Percentiles rank a stretch among this genome's conserved stretches.
Evolutionary conservation across 92 coral and sea anemone genomes (phyloP).

Genomic region (Pocillopora grandis): DNA sequence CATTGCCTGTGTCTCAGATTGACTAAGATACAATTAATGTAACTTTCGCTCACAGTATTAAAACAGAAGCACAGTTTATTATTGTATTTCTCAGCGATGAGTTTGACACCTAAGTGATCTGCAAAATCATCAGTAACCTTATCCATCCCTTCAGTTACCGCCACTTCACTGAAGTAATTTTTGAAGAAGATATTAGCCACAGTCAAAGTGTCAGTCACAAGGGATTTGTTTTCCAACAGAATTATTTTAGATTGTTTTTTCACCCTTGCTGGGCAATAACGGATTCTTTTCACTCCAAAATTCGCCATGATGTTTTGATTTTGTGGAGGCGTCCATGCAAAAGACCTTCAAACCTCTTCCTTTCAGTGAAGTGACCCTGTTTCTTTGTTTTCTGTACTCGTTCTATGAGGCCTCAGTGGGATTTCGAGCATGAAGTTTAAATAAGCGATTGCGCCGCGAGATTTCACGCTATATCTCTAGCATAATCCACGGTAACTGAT

Average conservation of each 20-base stretch:
- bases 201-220: constrained; percentile 45
- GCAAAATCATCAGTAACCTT: no score
- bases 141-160: neutral
- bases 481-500: constrained; percentile 75
- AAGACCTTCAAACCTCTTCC: constrained; percentile 42
- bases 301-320: constrained; percentile 43
- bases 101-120: no score
- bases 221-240: no score
- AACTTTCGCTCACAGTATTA: no score
- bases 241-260: no score
- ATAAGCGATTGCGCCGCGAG: constrained; percentile 41
- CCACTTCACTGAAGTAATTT: constrained; percentile 46
- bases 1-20: no score
- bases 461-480: constrained; percentile 49
- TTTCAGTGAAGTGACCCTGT: constrained; percentile 51
- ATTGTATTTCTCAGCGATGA: no score
- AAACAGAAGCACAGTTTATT: no score
- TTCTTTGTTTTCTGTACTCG: constrained; percentile 39
- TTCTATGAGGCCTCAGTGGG: constrained; percentile 53
- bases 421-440: constrained; percentile 40
- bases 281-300: no score
- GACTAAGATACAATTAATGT: no score
- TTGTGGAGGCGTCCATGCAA: constrained; percentile 42
- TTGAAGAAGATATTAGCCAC: constrained; percentile 48
- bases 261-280: no score